Evolutionary conservation across 2,113 vertebrate genomes (phyloP), one percentile per base, ranked within the genome.

Genomic region (Acrocephalus kingi): DNA sequence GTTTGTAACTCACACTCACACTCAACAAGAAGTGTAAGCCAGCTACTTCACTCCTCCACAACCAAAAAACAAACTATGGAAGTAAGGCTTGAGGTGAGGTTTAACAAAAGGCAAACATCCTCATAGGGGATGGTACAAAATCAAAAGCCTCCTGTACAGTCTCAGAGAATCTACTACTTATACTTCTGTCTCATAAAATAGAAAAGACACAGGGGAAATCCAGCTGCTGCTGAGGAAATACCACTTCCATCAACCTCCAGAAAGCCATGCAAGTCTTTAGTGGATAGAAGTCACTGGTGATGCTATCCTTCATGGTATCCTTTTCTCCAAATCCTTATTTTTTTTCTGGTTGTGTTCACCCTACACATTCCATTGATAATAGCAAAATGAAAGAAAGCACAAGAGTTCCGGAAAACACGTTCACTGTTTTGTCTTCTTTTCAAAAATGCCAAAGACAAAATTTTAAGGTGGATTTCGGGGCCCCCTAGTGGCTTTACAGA

Each of bases 401-500:
- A 75, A 37, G 30, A 24, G 51, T 22, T 73, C 35, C 77, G 43
- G 59, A 67, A 90, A 89, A 43, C 8, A 7, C 3, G 0, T 48
- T 48, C 28, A 5, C 4, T 3, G 68, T 31, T 39, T 13, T 6
- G 14, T 8, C 23, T 6, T 1, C 14, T 68, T 95, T 76, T 41
- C 27, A 71, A 87, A 78, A 78, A 52, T 7, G 25, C 25, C 31
- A 6, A 39, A 28, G 9, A 7, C 39, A 9, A 46, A n/a, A 6
- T 7, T 23, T 93, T 97, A 39, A 45, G 24, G 13, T 62, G 96
- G 95, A 83, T 63, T 96, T 92, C 9, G 37, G 92, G 59, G 83
- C 96, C 97, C 97, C 97, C 97, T 97, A 95, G 96, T 94, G 97
- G 96, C 23, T 5, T 11, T 9, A 8, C 5, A 30, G 30, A 11